phyloP scores from a whole-genome alignment of 2,797 vertebrate species.

The Centroberyx gerrardi region DNA sequence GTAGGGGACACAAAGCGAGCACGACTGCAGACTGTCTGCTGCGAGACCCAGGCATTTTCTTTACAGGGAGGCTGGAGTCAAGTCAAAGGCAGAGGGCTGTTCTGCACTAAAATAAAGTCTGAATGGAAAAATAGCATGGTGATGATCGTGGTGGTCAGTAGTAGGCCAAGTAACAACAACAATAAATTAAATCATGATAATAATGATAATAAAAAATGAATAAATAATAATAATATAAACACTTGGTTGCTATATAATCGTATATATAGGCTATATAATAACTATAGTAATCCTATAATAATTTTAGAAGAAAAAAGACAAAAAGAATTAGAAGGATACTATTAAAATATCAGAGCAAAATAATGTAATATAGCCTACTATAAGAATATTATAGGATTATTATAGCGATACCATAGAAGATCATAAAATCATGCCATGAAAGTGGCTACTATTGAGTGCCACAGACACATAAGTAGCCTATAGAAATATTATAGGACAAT shows the following conservation, averaged over 20 bases:
- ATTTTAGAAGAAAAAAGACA: no score
- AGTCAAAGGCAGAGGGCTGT: constrained; percentile 36
- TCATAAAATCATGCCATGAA: not conserved
- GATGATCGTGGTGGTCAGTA: not conserved
- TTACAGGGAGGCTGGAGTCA: constrained; percentile 61
- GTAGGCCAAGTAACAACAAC: not conserved
- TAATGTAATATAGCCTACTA: no score
- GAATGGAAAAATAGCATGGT: constrained; percentile 11
- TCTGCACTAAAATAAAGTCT: constrained; percentile 1
- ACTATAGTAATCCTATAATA: no score
- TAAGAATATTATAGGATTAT: not conserved
- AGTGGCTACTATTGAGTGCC: not conserved
- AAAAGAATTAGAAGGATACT: no score
- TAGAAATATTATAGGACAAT: not conserved
- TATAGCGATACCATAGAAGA: not conserved
- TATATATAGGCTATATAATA: no score
- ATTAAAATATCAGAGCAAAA: no score
- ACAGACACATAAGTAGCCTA: not conserved
- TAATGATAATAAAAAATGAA: not conserved
- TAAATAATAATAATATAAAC: no score
- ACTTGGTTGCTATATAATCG: no score
- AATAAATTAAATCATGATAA: not conserved
- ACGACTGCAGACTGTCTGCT: constrained; percentile 83
- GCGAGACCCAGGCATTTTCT: constrained; percentile 66
- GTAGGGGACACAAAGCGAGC: constrained; percentile 85